Evolutionary conservation across 2,888 invertebrate genomes (phyloP), one percentile per base, ranked within the genome.

Genomic region (Xestia sexstrigata): DNA sequence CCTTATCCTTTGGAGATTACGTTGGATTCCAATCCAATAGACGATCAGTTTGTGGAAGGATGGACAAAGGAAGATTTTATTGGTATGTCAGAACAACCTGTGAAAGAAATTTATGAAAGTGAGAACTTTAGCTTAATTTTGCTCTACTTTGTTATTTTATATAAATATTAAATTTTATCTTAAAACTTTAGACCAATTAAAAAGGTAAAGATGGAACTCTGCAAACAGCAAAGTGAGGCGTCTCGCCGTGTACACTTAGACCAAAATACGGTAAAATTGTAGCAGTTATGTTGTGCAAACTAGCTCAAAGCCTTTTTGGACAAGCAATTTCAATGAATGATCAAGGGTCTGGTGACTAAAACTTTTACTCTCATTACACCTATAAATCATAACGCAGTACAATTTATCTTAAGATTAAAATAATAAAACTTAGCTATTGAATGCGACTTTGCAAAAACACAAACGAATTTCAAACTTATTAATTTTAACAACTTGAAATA

Each of bases 401-500:
- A 47, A 81, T 74, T 2, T 2, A 39, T 47, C n/a, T 13, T 2
- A 13, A 75, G 20, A 30, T 55, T 49, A 23, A 68, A 63, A 68
- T 0, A 62, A 23, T 65, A n/a, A 77, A 39, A 47, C 20, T 67
- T 58, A 30, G 3, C 23, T 0, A 52, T 65, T 67, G 13, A 17
- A 63, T 30, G 20, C 8, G 23, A 47, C 30, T 78, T 78, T 83
- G 23, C 26, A 52, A 26, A 75, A 42, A 76, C 63, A 62, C 45
- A 58, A 60, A 55, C 62, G 17, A 49, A 66, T 70, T 23, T n/a
- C 23, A 62, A 80, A 73, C 39, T 80, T 82, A 72, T 49, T 49
- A 67, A 60, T 72, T n/a, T 49, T 45, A 45, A 62, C 45, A 39
- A 47, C 26, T 62, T 58, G 47, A 15, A 47, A 70, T 42, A 42